Conservation (phyloP, 2,888 invertebrate genomes). For the Drosophila mulleri region DNA sequence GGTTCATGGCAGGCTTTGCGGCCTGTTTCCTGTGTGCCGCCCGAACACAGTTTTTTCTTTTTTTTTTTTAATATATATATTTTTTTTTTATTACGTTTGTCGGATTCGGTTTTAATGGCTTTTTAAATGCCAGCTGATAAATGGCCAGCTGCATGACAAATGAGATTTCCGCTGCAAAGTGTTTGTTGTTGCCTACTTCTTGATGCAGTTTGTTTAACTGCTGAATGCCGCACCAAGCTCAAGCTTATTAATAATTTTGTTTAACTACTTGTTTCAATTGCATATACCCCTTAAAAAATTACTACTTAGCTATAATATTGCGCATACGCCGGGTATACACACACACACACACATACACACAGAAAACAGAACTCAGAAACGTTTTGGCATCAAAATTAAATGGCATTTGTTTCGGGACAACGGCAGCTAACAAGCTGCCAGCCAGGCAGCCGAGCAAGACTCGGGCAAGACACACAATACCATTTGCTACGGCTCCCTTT, state of each 20-base stretch:
- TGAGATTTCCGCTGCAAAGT: slow-evolving; percentile 70
- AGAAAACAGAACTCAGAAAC: slow-evolving; percentile 28
- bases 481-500: slow-evolving; percentile 40
- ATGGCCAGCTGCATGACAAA: slow-evolving; percentile 78
- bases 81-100: slow-evolving; percentile 47
- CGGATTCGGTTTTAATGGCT: slow-evolving; percentile 81
- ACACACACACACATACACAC: slow-evolving; percentile 1
- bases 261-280: slow-evolving; percentile 21
- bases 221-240: slow-evolving; percentile 22
- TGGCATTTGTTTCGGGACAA: slow-evolving; percentile 57
- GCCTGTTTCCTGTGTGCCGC: slow-evolving; percentile 40
- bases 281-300: neutral
- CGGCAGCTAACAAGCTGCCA: slow-evolving; percentile 56
- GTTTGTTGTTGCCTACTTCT: slow-evolving; percentile 34
- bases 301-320: slow-evolving; percentile 25
- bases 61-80: slow-evolving; percentile 19
- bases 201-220: slow-evolving; percentile 42
- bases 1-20: slow-evolving; percentile 41
- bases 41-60: neutral
- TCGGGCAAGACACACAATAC: slow-evolving; percentile 36
- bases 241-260: slow-evolving; percentile 66
- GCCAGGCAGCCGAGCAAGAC: slow-evolving; percentile 26
- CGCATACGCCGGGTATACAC: slow-evolving; percentile 40
- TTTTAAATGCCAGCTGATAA: slow-evolving; percentile 81
- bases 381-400: slow-evolving; percentile 68